Evolutionary conservation across 2,113 vertebrate genomes (phyloP), one percentile per base, ranked within the genome.

Genomic region (Oenanthe oenanthe): DNA sequence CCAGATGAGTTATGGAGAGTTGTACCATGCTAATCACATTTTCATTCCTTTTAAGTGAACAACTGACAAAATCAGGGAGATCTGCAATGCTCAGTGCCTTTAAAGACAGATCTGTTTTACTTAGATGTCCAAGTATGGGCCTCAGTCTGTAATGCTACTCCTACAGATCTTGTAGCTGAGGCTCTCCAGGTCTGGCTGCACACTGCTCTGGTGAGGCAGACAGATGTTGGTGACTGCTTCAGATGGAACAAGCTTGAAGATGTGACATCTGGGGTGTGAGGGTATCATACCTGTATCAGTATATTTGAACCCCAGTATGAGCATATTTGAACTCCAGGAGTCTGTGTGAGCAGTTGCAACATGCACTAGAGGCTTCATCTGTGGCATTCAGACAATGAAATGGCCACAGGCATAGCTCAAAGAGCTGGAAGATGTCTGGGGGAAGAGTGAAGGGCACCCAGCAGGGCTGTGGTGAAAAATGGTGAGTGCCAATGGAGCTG

Each of bases 291-390:
- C 14, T 45, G 0, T 31, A 54, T 31, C 65, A 50, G 26, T 25
- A 7, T 28, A 24, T 78, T 63, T 72, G 28, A 81, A n/a, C 13
- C 17, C 43, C 14, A 50, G 0, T 31, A 58, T 28, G 56, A 50
- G 26, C 28, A 8, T 28, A 24, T 75, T 60, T 72, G 28, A 81
- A 31, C 13, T 67, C 26, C 73, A 78, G 34, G 8, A 66, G 13
- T 71, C n/a, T 2, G 2, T 0, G 0, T 0, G 1, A 91, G 32
- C 15, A 58, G 40, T 45, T 66, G 65, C 53, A 67, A 63, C n/a
- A 5, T 20, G 60, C 24, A 34, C 25, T 60, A 71, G 17, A 77
- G 63, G 36, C 10, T 77, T 81, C 56, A 58, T 57, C 56, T 60
- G 38, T 63, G 31, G 17, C 36, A 36, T 17, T 75, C 25, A 86